A percentile compares a stretch with the other conserved stretches of the same genome.
Evolutionary conservation across 2,888 invertebrate species (phyloP).

Genomic region (Andrena minutula): DNA sequence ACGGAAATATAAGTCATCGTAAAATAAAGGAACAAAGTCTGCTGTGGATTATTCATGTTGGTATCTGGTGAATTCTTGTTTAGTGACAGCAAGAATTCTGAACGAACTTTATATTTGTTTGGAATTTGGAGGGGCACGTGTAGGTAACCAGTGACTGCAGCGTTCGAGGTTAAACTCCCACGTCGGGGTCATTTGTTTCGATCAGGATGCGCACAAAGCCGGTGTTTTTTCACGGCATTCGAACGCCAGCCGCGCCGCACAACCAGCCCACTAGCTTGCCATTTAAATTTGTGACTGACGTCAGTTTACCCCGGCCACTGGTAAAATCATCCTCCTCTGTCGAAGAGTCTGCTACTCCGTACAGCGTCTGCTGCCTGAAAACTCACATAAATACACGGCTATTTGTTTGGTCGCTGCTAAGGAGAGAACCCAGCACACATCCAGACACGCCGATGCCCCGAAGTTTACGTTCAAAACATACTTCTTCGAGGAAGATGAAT

Average conservation of each 20-base stretch:
- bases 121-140: constrained; percentile 16
- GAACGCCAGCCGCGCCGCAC: constrained; percentile 39
- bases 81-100: too few species aligned
- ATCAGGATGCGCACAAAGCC: constrained; percentile 43
- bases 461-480: constrained; percentile 52
- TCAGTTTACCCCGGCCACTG: constrained; percentile 45
- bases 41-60: not conserved
- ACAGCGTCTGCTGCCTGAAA: constrained; percentile 37
- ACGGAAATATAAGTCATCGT: not conserved
- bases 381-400: constrained; percentile 62
- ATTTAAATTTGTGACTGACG: constrained; percentile 78
- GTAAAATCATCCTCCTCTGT: constrained; percentile 59
- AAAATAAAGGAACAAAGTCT: not conserved
- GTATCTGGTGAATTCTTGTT: too few species aligned
- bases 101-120: not conserved
- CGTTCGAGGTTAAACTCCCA: constrained; percentile 28
- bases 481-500: constrained; percentile 63
- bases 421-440: constrained; percentile 59
- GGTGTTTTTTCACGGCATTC: constrained; percentile 53
- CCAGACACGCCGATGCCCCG: constrained; percentile 19
- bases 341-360: constrained; percentile 46
- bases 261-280: constrained; percentile 64
- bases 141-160: constrained; percentile 3
- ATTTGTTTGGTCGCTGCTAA: constrained; percentile 64
- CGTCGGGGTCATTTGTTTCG: constrained; percentile 53